Evolutionary conservation across 35 echinoderm and acorn worm genomes (phyloP).

Genomic region (Strongylocentrotus purpuratus): DNA sequence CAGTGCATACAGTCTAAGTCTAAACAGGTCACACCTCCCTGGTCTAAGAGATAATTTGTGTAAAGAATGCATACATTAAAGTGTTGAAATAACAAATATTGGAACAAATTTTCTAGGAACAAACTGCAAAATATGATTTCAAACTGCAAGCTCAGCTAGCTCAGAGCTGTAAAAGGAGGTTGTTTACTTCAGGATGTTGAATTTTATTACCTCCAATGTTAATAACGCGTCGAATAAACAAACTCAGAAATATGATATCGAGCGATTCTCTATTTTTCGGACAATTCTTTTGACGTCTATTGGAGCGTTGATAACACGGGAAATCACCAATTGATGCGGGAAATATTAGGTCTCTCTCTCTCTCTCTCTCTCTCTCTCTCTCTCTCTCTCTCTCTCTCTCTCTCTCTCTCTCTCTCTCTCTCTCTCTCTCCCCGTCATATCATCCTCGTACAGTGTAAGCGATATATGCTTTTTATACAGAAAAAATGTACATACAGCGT

Average conservation of each 20-base stretch:
- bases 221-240: background rate
- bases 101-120: no score
- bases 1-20: no score
- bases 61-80: no score
- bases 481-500: no score
- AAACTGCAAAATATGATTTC: background rate
- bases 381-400: background rate
- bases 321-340: constrained; percentile 1
- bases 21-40: no score
- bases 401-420: background rate
- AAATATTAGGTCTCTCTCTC: background rate
- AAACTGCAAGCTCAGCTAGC: background rate
- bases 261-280: background rate
- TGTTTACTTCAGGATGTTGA: background rate
- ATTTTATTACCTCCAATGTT: background rate
- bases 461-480: no score
- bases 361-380: background rate
- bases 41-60: no score
- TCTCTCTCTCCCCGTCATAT: no score
- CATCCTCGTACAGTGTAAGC: no score
- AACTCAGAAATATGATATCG: background rate
- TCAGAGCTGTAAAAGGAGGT: background rate
- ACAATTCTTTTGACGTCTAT: background rate
- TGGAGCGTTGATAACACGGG: background rate
- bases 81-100: no score